Evolutionary conservation across 2,113 vertebrate genomes (phyloP).

Genomic region (Bothrops jararaca): DNA sequence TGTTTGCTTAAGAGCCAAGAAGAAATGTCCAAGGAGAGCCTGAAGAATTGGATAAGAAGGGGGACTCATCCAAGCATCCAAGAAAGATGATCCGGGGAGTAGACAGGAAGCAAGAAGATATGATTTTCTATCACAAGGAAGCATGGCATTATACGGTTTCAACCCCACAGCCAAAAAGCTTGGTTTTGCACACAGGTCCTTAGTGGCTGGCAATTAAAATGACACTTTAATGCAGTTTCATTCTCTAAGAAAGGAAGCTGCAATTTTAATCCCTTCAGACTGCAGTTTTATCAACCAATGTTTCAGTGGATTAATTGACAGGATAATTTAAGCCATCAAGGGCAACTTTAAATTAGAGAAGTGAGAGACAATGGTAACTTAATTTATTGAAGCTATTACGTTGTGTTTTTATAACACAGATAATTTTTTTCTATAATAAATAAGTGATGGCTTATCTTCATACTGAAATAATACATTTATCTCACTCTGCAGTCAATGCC

Average conservation of each 20-base stretch:
- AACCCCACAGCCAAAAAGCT: not conserved
- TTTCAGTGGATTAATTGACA: not conserved
- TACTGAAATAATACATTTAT: not conserved
- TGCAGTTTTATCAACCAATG: not conserved
- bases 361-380: not conserved
- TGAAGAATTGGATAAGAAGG: not conserved
- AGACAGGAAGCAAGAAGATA: not conserved
- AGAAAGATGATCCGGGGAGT: not conserved
- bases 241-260: not conserved
- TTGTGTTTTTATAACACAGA: not conserved
- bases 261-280: not conserved
- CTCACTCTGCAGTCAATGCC: not conserved
- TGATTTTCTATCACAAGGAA: not conserved
- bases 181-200: not conserved
- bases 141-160: not conserved
- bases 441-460: not conserved
- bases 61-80: not conserved
- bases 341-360: not conserved
- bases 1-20: not conserved
- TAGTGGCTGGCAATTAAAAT: not conserved
- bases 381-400: not conserved
- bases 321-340: not conserved
- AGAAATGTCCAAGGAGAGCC: not conserved
- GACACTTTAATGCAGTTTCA: not conserved
- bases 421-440: not conserved